Evolutionary conservation across 1,140 invertebrate species (phyloP).

Genomic region (Delia radicum): DNA sequence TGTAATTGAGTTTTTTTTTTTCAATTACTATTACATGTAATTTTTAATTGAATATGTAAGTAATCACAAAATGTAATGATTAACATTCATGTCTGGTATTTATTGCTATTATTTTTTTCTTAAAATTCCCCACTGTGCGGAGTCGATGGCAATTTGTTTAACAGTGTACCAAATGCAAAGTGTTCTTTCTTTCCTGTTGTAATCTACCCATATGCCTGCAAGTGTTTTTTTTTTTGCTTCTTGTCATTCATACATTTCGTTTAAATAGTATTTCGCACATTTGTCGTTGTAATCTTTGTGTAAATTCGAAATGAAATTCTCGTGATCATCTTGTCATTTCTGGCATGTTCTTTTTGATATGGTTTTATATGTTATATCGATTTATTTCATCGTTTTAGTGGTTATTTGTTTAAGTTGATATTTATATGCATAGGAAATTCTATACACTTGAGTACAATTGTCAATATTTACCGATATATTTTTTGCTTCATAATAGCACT

Average conservation of each 20-base stretch:
- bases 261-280: neutral
- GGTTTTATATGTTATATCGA: too few species aligned
- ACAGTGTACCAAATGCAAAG: neutral
- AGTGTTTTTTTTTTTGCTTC: neutral
- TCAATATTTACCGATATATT: neutral
- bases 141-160: too few species aligned
- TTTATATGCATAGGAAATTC: neutral
- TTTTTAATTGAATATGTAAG: too few species aligned
- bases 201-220: neutral
- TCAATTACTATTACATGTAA: too few species aligned
- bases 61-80: too few species aligned
- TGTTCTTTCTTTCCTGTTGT: neutral
- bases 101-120: too few species aligned
- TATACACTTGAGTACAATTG: neutral
- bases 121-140: too few species aligned
- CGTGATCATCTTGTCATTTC: neutral
- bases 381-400: neutral
- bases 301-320: neutral
- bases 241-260: neutral
- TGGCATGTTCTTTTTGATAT: too few species aligned
- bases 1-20: too few species aligned
- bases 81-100: too few species aligned
- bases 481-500: too few species aligned
- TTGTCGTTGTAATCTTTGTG: neutral
- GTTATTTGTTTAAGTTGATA: neutral